Conservation (phyloP, 2,113 vertebrate genomes). For the Rhinopomastus cyanomelas region DNA sequence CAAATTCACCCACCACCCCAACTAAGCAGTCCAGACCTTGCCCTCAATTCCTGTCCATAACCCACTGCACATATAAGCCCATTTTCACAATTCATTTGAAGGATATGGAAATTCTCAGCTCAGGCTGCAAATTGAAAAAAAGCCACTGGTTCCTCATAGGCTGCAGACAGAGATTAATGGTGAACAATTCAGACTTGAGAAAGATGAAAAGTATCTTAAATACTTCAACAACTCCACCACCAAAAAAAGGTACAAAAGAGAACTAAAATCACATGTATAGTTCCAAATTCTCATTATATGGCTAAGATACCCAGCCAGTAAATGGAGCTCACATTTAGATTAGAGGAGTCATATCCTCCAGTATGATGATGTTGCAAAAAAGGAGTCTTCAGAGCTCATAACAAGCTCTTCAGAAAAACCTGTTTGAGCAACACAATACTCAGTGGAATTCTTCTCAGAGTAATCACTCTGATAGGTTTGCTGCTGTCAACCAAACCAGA, state of each 20-base stretch:
- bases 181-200: neutral
- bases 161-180: neutral
- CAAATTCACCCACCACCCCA: neutral
- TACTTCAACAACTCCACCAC: neutral
- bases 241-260: neutral
- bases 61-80: neutral
- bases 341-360: neutral
- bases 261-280: neutral
- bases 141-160: fast-evolving
- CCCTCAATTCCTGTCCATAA: neutral
- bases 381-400: neutral
- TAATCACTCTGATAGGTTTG: neutral
- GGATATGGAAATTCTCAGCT: neutral
- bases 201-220: neutral
- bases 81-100: neutral
- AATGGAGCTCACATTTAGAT: too few species aligned
- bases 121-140: neutral
- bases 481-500: neutral
- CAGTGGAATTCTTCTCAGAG: neutral
- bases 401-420: neutral
- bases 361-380: neutral
- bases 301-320: too few species aligned
- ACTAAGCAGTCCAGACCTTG: neutral
- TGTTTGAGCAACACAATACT: neutral
- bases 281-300: too few species aligned